Evolutionary conservation across 2,888 invertebrate species (phyloP), one percentile per base, ranked within the genome.

Genomic region (Agrochola litura): DNA sequence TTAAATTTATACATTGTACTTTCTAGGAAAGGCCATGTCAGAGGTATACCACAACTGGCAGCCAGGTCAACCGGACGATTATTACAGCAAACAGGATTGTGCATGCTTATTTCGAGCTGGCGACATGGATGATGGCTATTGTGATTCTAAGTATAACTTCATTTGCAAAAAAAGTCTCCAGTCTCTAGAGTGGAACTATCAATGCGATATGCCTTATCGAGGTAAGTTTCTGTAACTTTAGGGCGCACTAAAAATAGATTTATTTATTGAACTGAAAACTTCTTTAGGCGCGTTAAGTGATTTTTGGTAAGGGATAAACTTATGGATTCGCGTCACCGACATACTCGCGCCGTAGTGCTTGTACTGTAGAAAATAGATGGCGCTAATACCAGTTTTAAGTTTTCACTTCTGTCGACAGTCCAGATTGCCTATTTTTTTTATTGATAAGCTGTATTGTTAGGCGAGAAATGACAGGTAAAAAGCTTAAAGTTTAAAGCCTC

Each of bases 141-240:
- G 96, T 73, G 76, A 82, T 4, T 81, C 80, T 14, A 89, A 82
- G 16, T 89, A 81, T 60, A 90, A 93, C 0, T 96, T 93, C 77
- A 91, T 95, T 10, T 96, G 96, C 88, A 95, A 94, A 86, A 96
- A 95, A 79, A 89, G 89, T 1, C 86, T 93, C 0, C 77, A 81
- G 6, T 84, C 89, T 0, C 67, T 95, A 16, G 88, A 93, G 12
- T 95, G 95, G 95, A 95, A 95, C 69, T 63, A 81, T 0, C 63
- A 85, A 0, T 95, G 95, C 79, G 87, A 93, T 69, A 89, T 94
- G 69, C 94, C 95, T 1, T 89, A 94, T 87, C 73, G 69, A 68
- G 91, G 95, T 95, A 83, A 83, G 68, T 25, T 58, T 46, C n/a
- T n/a, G 14, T 19, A 19, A 41, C 9, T 12, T 16, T 14, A 9